Evolutionary conservation across 2,113 vertebrate genomes (phyloP).

Genomic region (Hystrix cristata): DNA sequence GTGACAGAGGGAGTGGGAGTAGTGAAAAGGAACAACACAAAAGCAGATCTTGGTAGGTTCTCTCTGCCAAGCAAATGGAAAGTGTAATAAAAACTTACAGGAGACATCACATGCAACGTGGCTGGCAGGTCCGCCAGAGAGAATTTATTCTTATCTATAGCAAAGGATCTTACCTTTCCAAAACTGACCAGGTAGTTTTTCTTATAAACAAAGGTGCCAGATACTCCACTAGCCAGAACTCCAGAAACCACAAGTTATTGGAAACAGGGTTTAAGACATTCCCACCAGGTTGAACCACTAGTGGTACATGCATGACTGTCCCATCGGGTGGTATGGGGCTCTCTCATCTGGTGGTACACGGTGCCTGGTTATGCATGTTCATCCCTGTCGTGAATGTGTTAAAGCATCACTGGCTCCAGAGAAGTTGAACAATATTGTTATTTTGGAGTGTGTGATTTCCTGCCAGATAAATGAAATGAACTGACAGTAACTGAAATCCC

Average conservation of each 20-base stretch:
- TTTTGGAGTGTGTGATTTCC: not conserved
- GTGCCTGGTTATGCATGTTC: not conserved
- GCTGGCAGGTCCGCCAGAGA: not conserved
- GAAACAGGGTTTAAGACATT: not conserved
- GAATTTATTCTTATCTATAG: slow-evolving; percentile 3
- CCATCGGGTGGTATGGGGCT: not conserved
- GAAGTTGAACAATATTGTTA: not conserved
- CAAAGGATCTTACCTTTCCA: slow-evolving; percentile 30
- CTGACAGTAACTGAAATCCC: not conserved
- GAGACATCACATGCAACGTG: not conserved
- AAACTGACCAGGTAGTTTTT: slow-evolving; percentile 6
- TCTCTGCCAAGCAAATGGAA: not conserved
- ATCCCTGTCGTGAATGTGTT: not conserved
- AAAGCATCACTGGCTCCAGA: not conserved
- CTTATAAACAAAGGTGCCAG: not conserved
- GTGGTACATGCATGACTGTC: not conserved
- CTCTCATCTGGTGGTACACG: not conserved
- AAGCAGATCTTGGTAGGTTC: slow-evolving; percentile 15
- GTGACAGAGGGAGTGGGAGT: not conserved
- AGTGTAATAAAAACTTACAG: not conserved
- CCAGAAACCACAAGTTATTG: slow-evolving; percentile 28
- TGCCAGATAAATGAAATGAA: not conserved
- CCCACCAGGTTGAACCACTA: not conserved
- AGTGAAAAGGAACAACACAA: not conserved
- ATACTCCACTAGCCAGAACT: not conserved